A percentile compares a stretch with the other conserved stretches of the same genome.
Conservation (phyloP, 30 jellyfish, hydroid and myxozoan genomes). For the Aurelia sp. region DNA sequence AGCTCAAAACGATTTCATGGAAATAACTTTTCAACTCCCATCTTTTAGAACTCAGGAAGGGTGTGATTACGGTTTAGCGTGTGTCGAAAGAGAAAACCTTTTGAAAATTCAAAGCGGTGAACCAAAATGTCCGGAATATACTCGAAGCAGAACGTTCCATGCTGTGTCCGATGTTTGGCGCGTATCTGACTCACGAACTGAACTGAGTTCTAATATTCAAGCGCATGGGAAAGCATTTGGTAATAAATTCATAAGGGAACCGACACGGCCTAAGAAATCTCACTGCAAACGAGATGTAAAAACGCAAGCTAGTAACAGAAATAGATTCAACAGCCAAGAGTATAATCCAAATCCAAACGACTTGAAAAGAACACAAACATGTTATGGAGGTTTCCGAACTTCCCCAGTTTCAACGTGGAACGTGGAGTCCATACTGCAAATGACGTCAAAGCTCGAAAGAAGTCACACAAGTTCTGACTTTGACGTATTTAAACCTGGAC, state of each 20-base stretch:
- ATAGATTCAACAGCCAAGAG: neutral
- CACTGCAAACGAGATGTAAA: neutral
- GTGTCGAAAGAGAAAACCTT: slow-evolving; percentile 29
- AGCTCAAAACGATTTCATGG: too few relatives aligned
- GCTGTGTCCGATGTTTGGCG: neutral
- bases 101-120: neutral
- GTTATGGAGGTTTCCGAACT: neutral
- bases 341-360: neutral
- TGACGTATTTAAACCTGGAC: neutral
- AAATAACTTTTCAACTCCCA: too few relatives aligned
- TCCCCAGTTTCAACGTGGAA: slow-evolving; percentile 44
- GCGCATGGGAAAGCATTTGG: neutral
- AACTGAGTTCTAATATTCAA: neutral
- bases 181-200: neutral
- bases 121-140: neutral
- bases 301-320: neutral
- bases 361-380: neutral
- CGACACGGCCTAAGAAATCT: neutral
- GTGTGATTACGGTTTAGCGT: slow-evolving; percentile 5
- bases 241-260: too few relatives aligned
- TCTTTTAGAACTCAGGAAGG: neutral
- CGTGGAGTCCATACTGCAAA: slow-evolving; percentile 27
- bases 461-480: neutral
- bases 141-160: neutral
- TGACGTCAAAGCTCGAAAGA: slow-evolving; percentile 23